Evolutionary conservation across 2,113 vertebrate species (phyloP), one percentile per base, ranked within the genome.

Genomic region (Zeus faber): DNA sequence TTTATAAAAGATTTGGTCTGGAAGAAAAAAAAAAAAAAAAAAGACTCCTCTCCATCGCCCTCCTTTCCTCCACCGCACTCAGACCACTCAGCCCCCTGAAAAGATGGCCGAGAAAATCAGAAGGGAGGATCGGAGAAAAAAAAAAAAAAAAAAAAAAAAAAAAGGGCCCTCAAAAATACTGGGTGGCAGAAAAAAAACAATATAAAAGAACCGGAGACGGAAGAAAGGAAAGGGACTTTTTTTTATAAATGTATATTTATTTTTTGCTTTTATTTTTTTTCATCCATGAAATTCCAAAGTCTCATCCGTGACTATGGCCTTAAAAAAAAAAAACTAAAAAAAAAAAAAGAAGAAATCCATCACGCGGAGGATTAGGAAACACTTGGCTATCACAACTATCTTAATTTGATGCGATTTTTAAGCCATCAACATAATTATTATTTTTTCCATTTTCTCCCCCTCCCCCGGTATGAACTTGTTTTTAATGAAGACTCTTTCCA

Each of bases 361-460:
- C 79, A 81, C 74, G 83, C 75, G 74, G 67, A 48, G 70, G 72
- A 81, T 86, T 85, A 79, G 50, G 72, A 74, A 71, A 71, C 82
- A 76, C 70, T 77, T 81, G 67, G 63, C 49, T 79, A 63, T 87
- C 76, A 76, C 75, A 83, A 79, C 79, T 80, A 74, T 88, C 72
- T 84, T 84, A 81, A 89, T 88, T 89, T 46, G 58, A 78, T 81
- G 73, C 33, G 59, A 84, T 83, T 79, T 86, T 83, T 76, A 80
- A 78, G 70, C 81, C 79, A 84, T 88, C 81, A 83, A 53, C 68
- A 72, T 87, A 84, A 89, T 88, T 84, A 66, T 81, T 55, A 49
- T 66, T 63, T 44, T 87, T 85, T 81, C 81, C 65, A 76, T 80
- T 69, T 79, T 77, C 83, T 73, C 68, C 74, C 23, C 70, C 65